Percentiles rank a stretch among this genome's conserved stretches.
These are phyloP conservation scores for Ophiodon elongatus DNA, from an alignment of 2,113 vertebrate genomes.

Conservation along the genomic window DNA sequence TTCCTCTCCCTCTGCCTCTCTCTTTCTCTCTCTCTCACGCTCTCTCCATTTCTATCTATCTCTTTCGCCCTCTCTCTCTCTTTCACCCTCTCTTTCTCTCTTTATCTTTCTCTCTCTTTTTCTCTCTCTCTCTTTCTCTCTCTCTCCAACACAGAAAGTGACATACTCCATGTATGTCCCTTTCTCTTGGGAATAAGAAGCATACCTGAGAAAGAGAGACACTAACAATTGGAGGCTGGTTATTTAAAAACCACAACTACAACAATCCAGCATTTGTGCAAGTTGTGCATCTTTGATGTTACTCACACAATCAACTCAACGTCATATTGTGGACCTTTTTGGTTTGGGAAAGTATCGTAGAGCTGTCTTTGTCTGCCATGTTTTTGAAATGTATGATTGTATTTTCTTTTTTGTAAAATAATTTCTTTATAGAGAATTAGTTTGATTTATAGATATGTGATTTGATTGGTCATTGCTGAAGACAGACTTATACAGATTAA, in stretches of 20 bases:
- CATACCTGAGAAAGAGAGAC: neutral
- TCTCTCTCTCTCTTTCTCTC: constrained; percentile 10
- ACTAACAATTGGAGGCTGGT: neutral
- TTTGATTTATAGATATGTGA: neutral
- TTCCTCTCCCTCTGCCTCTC: constrained; percentile 44
- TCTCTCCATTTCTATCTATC: constrained; percentile 48
- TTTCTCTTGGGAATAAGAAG: neutral
- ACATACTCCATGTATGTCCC: neutral
- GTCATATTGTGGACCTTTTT: neutral
- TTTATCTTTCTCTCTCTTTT: constrained; percentile 1
- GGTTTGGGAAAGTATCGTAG: neutral
- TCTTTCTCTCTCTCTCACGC: too few relatives aligned
- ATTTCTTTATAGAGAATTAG: too few relatives aligned
- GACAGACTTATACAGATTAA: neutral
- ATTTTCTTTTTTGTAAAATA: neutral
- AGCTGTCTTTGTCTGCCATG: neutral
- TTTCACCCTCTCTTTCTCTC: constrained; percentile 41
- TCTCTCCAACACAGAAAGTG: neutral
- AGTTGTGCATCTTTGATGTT: neutral
- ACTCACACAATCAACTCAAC: neutral
- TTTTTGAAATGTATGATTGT: neutral
- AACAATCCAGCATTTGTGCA: neutral
- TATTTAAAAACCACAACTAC: neutral
- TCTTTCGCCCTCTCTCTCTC: constrained; percentile 48
- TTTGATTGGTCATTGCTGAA: neutral